Conservation (phyloP, 2,888 invertebrate genomes). For the Leptopilina syphax region DNA sequence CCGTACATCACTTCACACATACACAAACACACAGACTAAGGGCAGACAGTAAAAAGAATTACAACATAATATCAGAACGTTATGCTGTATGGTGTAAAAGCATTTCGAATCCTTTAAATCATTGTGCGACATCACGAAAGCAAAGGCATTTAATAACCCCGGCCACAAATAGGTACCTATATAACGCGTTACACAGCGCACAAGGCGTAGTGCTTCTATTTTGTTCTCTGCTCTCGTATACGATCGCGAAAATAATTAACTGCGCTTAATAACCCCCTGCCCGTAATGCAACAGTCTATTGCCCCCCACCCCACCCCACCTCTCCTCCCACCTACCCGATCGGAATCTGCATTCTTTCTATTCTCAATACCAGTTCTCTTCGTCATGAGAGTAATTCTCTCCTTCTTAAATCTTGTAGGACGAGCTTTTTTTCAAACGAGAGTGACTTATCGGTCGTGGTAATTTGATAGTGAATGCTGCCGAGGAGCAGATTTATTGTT, state of each 20-base stretch:
- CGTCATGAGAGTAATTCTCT: conserved; percentile 15
- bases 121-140: conserved; percentile 35
- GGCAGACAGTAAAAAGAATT: conserved; percentile 45
- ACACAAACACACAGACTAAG: too few relatives aligned
- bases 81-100: conserved; percentile 21
- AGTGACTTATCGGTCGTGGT: conserved; percentile 26
- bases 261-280: conserved; percentile 33
- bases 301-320: neutral
- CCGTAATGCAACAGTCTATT: conserved; percentile 28
- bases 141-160: conserved; percentile 28
- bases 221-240: neutral
- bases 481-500: conserved; percentile 13
- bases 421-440: neutral
- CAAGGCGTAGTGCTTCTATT: conserved; percentile 9
- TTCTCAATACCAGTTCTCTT: conserved; percentile 28
- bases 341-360: conserved; percentile 24
- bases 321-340: conserved; percentile 12
- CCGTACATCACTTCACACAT: conserved; percentile 44
- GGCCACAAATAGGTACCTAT: conserved; percentile 26
- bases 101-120: conserved; percentile 29
- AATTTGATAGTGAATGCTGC: conserved; percentile 4
- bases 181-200: neutral
- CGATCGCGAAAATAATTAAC: conserved; percentile 31
- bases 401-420: conserved; percentile 13
- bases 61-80: conserved; percentile 43